Evolutionary conservation across 1,140 invertebrate species (phyloP).

Genomic region (Tetramorium simillimum): DNA sequence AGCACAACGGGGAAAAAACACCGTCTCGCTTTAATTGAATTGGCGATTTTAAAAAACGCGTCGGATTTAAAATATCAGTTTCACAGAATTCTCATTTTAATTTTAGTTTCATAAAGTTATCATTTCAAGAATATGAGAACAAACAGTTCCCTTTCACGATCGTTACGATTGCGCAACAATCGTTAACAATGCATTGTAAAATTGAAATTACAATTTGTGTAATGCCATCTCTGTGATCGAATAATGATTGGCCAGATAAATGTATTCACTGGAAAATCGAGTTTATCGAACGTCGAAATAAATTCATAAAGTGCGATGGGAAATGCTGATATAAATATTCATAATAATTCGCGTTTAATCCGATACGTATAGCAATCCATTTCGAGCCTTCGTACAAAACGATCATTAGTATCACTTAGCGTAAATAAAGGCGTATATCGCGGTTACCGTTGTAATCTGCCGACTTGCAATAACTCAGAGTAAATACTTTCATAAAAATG

Average conservation of each 20-base stretch:
- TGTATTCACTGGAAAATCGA: conserved; percentile 50
- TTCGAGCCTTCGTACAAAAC: conserved; percentile 21
- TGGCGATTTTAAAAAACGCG: background rate
- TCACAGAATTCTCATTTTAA: conserved; percentile 16
- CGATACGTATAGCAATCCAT: conserved; percentile 7
- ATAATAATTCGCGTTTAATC: conserved; percentile 52
- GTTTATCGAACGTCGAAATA: conserved; percentile 55
- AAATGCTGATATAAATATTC: conserved; percentile 53
- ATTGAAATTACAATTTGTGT: conserved; percentile 56
- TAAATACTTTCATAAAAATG: conserved; percentile 12
- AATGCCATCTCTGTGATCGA: conserved; percentile 50
- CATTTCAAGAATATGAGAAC: conserved; percentile 9
- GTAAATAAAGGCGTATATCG: conserved; percentile 29
- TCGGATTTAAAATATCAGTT: background rate
- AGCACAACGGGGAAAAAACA: background rate
- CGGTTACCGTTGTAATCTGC: background rate
- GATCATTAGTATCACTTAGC: conserved; percentile 37
- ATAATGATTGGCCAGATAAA: conserved; percentile 56
- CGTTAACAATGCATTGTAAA: conserved; percentile 26
- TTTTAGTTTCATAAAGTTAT: background rate
- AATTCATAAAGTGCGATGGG: conserved; percentile 34
- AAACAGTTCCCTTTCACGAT: background rate
- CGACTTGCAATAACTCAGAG: conserved; percentile 5
- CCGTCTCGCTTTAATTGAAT: conserved; percentile 45
- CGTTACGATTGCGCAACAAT: background rate